These are phyloP conservation scores for Erpobdella octoculata DNA, from an alignment of 2,888 invertebrate species.

Conservation along the genomic window DNA sequence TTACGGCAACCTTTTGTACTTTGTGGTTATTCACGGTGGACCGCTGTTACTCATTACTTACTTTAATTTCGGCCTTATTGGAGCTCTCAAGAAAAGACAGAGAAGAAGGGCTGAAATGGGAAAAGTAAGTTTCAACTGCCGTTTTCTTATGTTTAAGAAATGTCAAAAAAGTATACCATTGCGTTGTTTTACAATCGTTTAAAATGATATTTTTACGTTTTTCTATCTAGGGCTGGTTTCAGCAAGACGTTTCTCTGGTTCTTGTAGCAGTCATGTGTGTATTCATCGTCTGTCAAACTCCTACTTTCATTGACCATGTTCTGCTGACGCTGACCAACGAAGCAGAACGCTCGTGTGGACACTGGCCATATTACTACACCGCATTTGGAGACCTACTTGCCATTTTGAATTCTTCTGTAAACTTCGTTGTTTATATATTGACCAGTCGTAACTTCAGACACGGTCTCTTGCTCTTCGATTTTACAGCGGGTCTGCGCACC, in stretches of 20 bases:
- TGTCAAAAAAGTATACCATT: too few species aligned
- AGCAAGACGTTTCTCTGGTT: constrained; percentile 38
- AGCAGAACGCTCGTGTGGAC: constrained; percentile 32
- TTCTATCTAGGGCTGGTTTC: constrained; percentile 35
- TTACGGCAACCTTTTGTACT: too few species aligned
- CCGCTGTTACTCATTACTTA: too few species aligned
- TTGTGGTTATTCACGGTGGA: too few species aligned
- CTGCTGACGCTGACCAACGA: constrained; percentile 37
- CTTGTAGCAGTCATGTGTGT: constrained; percentile 38
- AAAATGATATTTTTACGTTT: too few species aligned
- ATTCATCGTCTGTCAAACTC: constrained; percentile 39
- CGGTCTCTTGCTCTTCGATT: constrained; percentile 2
- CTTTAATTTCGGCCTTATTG: too few species aligned
- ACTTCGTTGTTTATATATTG: constrained; percentile 37
- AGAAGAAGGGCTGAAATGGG: constrained; percentile 33
- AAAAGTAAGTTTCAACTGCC: too few species aligned
- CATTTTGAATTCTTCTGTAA: constrained; percentile 38
- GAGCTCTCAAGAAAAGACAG: constrained; percentile 35
- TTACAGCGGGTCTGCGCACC: too few species aligned
- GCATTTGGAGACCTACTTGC: constrained; percentile 37
- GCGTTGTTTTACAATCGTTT: too few species aligned
- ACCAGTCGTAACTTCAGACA: constrained; percentile 37
- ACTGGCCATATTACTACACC: constrained; percentile 40
- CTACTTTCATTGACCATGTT: constrained; percentile 38
- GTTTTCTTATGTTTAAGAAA: too few species aligned